A percentile compares a stretch with the other conserved stretches of the same genome.
These are phyloP conservation scores for Lamprotornis superbus DNA, from an alignment of 2,113 vertebrate genomes.

Conservation along the genomic window DNA sequence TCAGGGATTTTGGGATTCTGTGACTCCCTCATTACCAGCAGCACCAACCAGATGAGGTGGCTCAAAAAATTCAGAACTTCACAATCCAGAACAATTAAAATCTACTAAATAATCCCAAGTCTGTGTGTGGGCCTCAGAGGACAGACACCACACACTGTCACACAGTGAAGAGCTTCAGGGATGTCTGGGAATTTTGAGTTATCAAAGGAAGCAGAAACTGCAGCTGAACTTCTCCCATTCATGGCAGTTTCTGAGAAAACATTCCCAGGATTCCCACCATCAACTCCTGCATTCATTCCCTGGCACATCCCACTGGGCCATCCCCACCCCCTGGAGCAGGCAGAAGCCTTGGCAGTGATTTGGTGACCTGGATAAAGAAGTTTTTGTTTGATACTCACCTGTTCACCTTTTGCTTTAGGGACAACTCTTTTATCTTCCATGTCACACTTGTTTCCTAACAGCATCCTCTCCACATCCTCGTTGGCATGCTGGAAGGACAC, in stretches of 20 bases:
- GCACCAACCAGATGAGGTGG: not conserved
- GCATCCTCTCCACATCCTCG: slow-evolving; percentile 98
- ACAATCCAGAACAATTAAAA: not conserved
- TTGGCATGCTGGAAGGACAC: slow-evolving; percentile 91
- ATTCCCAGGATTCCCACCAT: not conserved
- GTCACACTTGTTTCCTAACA: slow-evolving; percentile 99
- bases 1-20: not conserved
- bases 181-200: not conserved
- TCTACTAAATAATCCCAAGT: not conserved
- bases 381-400: slow-evolving; percentile 75
- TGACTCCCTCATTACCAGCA: not conserved
- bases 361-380: not conserved
- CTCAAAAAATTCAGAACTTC: not conserved
- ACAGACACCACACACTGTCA: not conserved
- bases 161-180: not conserved
- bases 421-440: slow-evolving; percentile 99
- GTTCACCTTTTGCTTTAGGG: slow-evolving; percentile 96
- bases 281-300: fast-evolving
- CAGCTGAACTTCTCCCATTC: not conserved
- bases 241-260: not conserved
- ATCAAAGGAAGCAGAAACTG: not conserved
- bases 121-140: fast-evolving
- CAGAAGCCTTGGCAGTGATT: fast-evolving
- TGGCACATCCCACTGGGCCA: not conserved
- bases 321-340: not conserved